Percentiles rank a stretch among this genome's conserved stretches.
Conservation (phyloP, 30 jellyfish, hydroid and myxozoan genomes). For the Hydractinia symbiolongicarpus region DNA sequence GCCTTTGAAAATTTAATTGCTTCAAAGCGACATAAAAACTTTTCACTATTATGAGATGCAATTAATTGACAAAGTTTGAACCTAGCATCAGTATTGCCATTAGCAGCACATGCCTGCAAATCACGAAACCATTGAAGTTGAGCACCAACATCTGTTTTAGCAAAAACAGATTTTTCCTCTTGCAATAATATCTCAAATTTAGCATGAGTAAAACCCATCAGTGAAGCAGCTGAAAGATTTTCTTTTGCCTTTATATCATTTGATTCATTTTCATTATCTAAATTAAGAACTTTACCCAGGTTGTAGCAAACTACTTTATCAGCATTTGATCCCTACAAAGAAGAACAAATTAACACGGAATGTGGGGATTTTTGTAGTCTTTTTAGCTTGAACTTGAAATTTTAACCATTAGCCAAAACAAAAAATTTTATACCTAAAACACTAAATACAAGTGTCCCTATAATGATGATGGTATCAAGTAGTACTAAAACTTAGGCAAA, state of each 20-base stretch:
- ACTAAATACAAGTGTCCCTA: no score
- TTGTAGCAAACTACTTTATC: conserved; percentile 19
- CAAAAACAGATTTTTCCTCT: not conserved
- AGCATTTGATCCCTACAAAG: conserved; percentile 17
- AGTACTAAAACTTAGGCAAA: no score
- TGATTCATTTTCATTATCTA: conserved; percentile 11
- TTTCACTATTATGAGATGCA: not conserved
- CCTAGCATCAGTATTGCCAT: conserved; percentile 43
- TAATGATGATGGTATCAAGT: no score
- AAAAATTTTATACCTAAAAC: no score
- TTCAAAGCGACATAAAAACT: not conserved
- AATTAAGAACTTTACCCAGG: conserved; percentile 8
- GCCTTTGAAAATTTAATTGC: conserved; percentile 21
- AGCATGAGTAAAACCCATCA: conserved; percentile 53
- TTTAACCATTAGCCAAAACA: no score
- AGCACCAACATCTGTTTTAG: conserved; percentile 64
- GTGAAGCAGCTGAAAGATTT: conserved; percentile 45
- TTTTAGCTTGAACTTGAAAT: no score
- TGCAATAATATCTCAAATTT: conserved; percentile 30
- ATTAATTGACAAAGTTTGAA: conserved; percentile 16
- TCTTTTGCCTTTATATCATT: conserved; percentile 18
- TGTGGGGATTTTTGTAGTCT: no score
- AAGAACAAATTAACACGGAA: not conserved
- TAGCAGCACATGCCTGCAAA: conserved; percentile 50
- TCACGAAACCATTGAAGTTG: conserved; percentile 38